Conservation (phyloP, 2,888 invertebrate genomes). For the Dyspetes luteomarginatus region DNA sequence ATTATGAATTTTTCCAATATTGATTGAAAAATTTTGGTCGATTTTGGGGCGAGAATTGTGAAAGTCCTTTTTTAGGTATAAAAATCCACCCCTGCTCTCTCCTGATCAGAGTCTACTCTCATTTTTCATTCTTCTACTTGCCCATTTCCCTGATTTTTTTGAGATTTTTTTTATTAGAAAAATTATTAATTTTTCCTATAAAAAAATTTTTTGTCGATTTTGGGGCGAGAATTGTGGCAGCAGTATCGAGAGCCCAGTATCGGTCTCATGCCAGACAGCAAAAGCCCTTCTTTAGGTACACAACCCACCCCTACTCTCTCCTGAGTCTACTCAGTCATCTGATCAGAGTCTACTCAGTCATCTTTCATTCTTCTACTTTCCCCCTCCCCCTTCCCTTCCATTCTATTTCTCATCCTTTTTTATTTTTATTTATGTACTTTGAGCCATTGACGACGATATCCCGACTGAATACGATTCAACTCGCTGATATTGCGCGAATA, state of each 20-base stretch:
- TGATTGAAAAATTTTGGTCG: too few relatives aligned
- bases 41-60: slow-evolving; percentile 80
- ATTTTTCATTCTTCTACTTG: slow-evolving; percentile 34
- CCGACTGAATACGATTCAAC: too few relatives aligned
- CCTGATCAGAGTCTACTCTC: slow-evolving; percentile 10
- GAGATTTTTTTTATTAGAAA: too few relatives aligned
- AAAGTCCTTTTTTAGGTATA: slow-evolving; percentile 89
- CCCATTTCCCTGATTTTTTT: background rate
- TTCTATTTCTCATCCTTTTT: too few relatives aligned
- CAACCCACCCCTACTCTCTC: slow-evolving; percentile 19
- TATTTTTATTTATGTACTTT: too few relatives aligned
- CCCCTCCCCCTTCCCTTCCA: too few relatives aligned
- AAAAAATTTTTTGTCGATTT: too few relatives aligned
- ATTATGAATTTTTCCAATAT: too few relatives aligned
- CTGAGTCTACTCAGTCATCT: too few relatives aligned
- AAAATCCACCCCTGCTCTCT: slow-evolving; percentile 23
- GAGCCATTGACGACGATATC: too few relatives aligned
- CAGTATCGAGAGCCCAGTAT: slow-evolving; percentile 84
- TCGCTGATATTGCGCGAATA: too few relatives aligned
- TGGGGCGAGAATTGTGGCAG: slow-evolving; percentile 80
- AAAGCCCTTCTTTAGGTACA: slow-evolving; percentile 89
- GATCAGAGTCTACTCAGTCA: slow-evolving; percentile 18
- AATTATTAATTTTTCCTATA: too few relatives aligned
- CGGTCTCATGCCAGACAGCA: slow-evolving; percentile 86
- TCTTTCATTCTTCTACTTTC: slow-evolving; percentile 37